A percentile compares a stretch with the other conserved stretches of the same genome.
These are phyloP conservation scores for Dolichopus griseipennis DNA, from an alignment of 2,888 invertebrate genomes.

Conservation along the genomic window DNA sequence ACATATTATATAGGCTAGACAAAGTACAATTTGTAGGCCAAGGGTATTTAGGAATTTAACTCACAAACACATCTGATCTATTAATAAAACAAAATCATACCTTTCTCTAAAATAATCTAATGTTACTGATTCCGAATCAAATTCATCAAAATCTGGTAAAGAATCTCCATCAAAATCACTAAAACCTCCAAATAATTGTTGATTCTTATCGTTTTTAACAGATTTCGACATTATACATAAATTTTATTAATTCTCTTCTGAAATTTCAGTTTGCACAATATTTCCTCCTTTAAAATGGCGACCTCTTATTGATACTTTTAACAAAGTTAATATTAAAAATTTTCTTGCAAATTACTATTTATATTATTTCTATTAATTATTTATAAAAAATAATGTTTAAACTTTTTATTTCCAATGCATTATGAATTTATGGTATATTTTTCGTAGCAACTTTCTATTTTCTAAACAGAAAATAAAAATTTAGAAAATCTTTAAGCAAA, in stretches of 20 bases:
- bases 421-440: background rate
- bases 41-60: conserved; percentile 4
- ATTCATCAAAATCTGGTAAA: conserved; percentile 48
- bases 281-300: conserved; percentile 8
- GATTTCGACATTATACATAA: conserved; percentile 18
- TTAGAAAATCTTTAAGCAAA: background rate
- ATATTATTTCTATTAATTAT: no score
- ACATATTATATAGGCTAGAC: background rate
- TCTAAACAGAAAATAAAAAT: background rate
- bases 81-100: conserved; percentile 30
- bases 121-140: conserved; percentile 47
- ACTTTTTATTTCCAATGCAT: background rate
- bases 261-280: background rate
- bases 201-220: conserved; percentile 18
- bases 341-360: background rate
- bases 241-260: background rate
- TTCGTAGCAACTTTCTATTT: background rate
- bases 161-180: conserved; percentile 48
- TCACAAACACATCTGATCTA: conserved; percentile 2
- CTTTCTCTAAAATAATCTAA: conserved; percentile 47
- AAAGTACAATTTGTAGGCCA: background rate
- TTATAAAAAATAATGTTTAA: background rate
- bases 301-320: background rate
- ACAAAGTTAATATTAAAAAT: background rate
- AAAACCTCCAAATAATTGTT: conserved; percentile 43